Evolutionary conservation across 53 echinoderm and acorn worm species (phyloP), one percentile per base, ranked within the genome.

Genomic region (Temnopleurus reevesii): DNA sequence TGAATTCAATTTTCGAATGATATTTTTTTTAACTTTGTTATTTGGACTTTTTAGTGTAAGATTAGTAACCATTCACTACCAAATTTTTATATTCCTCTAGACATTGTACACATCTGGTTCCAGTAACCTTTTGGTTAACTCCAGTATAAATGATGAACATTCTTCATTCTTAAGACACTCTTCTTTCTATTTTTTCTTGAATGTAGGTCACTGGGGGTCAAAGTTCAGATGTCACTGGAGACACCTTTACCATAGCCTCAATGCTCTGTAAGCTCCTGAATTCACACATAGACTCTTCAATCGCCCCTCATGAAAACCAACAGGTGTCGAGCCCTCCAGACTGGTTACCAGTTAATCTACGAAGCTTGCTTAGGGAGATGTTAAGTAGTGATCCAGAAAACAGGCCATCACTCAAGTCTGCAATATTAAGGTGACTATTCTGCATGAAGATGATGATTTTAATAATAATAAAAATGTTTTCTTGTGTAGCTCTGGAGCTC

Each of bases 361-460:
- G 76, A 13, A 81, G 33, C 29, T 49, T 95, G 47, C 83, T 95
- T 46, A 41, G 17, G 31, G 91, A 59, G 12, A 90, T 95, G 91
- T 65, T 95, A 63, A 76, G 54, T 45, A 86, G 91, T 30, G 71
- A 91, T 13, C 89, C 95, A 6, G 77, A 90, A 26, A 53, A 91
- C 9, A 95, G 93, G 34, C 93, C 93, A 2, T 91, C 95, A 41
- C 51, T 95, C 64, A 77, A 87, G 24, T 90, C 90, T 77, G 93
- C 93, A 18, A 44, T 81, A 25, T 64, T 95, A 21, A 95, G 95
- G 95, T 95, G 29, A 79, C 21, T 71, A 71, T 71, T 13, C n/a
- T 58, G 25, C 21, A 58, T 6, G 58, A 58, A n/a, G n/a, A 7
- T 63, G 63, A 33, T 6, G n/a, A 31, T 21, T 18, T 58, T n/a